These are phyloP conservation scores for Labia minor DNA, from an alignment of 2,888 invertebrate species.

Conservation along the genomic window DNA sequence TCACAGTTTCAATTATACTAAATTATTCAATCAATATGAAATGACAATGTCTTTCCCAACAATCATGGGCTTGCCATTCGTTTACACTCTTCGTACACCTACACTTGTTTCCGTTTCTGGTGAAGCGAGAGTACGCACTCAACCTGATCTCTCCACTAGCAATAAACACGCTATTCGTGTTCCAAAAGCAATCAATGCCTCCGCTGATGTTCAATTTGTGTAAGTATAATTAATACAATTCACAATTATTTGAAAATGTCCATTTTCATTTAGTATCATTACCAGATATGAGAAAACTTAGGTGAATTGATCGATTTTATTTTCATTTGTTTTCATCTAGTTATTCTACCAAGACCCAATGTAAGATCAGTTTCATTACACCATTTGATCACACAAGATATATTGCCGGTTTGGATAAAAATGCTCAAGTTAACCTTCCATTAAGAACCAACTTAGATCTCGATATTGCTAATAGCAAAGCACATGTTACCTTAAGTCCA, in stretches of 20 bases:
- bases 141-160: slow-evolving; percentile 34
- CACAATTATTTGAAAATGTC: background rate
- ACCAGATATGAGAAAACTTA: no score
- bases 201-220: slow-evolving; percentile 42
- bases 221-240: slow-evolving; percentile 27
- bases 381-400: slow-evolving; percentile 47
- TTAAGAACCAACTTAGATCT: slow-evolving; percentile 39
- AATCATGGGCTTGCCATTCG: slow-evolving; percentile 58
- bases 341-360: slow-evolving; percentile 45
- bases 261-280: background rate
- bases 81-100: slow-evolving; percentile 50
- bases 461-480: slow-evolving; percentile 39
- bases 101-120: slow-evolving; percentile 44
- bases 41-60: slow-evolving; percentile 56
- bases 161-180: slow-evolving; percentile 26
- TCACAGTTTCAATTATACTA: slow-evolving; percentile 46
- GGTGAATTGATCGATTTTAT: no score
- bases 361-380: slow-evolving; percentile 53
- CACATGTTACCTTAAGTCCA: slow-evolving; percentile 42
- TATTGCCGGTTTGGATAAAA: slow-evolving; percentile 50
- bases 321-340: slow-evolving; percentile 23
- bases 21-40: slow-evolving; percentile 46
- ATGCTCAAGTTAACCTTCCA: slow-evolving; percentile 48
- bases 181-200: slow-evolving; percentile 37
- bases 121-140: slow-evolving; percentile 39